Base-by-base conservation (phyloP, 1,140 invertebrate species). In the Drosophila nigrodunni region DNA sequence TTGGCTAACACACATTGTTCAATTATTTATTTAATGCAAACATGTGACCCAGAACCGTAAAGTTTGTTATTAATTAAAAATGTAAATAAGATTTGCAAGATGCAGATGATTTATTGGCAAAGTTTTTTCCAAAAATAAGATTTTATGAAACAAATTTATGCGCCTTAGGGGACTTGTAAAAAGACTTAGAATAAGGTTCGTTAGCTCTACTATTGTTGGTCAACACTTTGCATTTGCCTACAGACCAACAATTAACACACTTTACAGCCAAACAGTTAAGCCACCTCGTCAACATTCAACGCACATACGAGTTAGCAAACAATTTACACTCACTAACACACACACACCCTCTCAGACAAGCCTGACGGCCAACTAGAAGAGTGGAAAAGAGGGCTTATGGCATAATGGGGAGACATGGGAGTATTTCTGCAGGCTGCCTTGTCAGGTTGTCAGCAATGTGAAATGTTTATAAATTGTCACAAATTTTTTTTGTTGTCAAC, bases 11-110 rank as follows among this genome's bases (percentile, higher is more conserved):
- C 44, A 58, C 34, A 54, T 25, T 55, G 13, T 34, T 86, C n/a
- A 64, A 78, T 70, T 86, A 86, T 86, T 86, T 70, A 87, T 81
- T 61, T 30, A 55, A 60, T 47, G 52, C 37, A 57, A 50, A 41
- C 18, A 60, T 39, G 39, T 39, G 55, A 39, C 39, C 39, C 57
- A 35, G 9, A 35, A 50, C 57, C n/a, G 21, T 15, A 30, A 61
- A 21, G 39, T 55, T 62, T 46, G 52, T 62, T 47, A 57, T 61
- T 62, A 62, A 62, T 70, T 74, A 55, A 74, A 70, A 62, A 74
- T 68, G 57, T 43, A 74, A 68, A 74, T 62, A 74, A 74, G 72
- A 70, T 70, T 46, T 58, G 43, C 50, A 47, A 55, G 44, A 49
- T 59, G 52, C 30, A 52, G 35, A 43, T 50, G 64, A 74, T 69